phyloP scores from a whole-genome alignment of 2,888 invertebrate species.

The Euzetes globulus region DNA sequence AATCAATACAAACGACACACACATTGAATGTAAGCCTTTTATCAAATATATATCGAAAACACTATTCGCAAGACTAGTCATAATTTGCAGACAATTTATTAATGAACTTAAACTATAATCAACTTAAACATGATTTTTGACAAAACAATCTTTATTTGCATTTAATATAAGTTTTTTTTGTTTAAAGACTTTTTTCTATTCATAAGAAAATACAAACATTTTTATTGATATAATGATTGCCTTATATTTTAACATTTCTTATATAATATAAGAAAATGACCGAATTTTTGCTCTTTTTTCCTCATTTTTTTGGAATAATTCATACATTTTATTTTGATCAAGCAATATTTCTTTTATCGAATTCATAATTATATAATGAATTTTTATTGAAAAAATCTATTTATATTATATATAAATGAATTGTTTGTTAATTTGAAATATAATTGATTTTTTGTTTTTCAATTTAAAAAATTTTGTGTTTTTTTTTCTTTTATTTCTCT shows the following conservation, averaged over 20 bases:
- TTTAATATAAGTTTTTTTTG: background rate
- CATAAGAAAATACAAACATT: background rate
- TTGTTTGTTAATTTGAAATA: background rate
- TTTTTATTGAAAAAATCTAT: background rate
- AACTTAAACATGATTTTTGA: background rate
- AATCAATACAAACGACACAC: background rate
- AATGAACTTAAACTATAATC: background rate
- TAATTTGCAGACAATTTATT: background rate
- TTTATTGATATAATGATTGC: constrained; percentile 8
- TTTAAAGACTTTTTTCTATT: background rate
- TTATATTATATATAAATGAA: background rate
- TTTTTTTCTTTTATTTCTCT: background rate
- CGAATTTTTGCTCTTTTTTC: background rate
- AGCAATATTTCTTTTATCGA: background rate
- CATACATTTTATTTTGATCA: too few relatives aligned
- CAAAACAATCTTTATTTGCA: background rate
- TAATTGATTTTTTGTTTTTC: background rate
- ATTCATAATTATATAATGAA: background rate
- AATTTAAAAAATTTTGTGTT: too few relatives aligned
- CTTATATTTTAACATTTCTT: background rate
- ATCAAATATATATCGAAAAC: background rate
- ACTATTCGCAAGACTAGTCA: background rate
- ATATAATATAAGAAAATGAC: background rate
- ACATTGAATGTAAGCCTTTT: background rate
- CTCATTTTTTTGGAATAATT: background rate